Base-by-base conservation (phyloP, 2,888 invertebrate genomes). In the Lasioglossum marginatum region DNA sequence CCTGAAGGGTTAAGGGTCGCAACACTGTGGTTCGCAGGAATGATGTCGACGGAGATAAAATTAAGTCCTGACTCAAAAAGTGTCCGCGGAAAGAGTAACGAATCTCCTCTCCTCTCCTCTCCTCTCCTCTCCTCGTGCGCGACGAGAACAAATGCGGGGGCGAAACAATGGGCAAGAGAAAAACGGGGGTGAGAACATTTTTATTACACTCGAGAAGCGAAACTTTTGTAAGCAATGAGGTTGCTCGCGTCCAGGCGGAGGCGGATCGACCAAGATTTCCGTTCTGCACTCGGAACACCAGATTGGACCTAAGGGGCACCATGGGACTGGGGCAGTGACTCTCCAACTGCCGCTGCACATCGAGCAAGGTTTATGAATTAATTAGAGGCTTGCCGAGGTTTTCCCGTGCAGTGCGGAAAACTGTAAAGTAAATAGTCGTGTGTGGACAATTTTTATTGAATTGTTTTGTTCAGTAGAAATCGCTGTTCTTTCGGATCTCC, bases 171-270 rank as follows among this genome's bases (percentile, higher is more conserved):
- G 45, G 19, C n/a, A 27, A 27, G 31, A 23, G 52, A 31, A 37
- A 14, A 23, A 27, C 16, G 43, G 77, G 45, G 8, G 77, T 45
- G 72, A 37, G 74, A 78, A 83, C 77, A 83, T 84, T 84, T 84
- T 84, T 78, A 73, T 84, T 83, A 40, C 60, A 52, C 77, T 52
- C 73, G 40, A 40, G 77, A n/a, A 73, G 70, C 74, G 34, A 40
- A 70, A 77, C 31, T 57, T 74, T 23, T 34, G 31, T 52, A 48
- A n/a, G 71, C 76, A 71, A 76, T 72, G 82, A 40, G 52, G 76
- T 43, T 40, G n/a, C 48, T 16, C 34, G 34, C 66, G 57, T 34
- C 40, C 43, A 31, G 2, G 40, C 12, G 4, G 40, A 19, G 45
- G 45, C 31, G 45, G 76, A 82, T 77, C 37, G 37, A 68, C 68